Percentiles rank a stretch among this genome's conserved stretches.
phyloP scores from a whole-genome alignment of 92 coral and sea anemone species.

The Bergia sp. region DNA sequence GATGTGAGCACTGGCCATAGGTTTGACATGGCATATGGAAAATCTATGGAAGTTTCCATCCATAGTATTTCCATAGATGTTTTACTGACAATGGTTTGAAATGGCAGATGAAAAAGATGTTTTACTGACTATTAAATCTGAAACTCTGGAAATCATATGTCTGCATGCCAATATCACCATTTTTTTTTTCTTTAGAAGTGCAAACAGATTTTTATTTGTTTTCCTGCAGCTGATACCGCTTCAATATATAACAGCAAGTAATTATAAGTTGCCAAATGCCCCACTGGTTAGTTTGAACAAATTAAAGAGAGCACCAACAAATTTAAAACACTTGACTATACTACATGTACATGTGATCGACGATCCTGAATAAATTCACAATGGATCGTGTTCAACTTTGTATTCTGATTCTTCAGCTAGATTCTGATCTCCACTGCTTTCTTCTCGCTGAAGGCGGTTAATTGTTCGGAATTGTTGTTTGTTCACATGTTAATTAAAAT shows the following conservation, averaged over 20 bases:
- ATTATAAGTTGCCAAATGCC: background rate
- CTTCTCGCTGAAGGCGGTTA: too few relatives aligned
- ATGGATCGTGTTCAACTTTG: background rate
- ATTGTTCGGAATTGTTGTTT: too few relatives aligned
- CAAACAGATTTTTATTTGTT: constrained; percentile 22
- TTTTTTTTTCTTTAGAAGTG: constrained; percentile 32
- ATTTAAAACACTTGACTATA: background rate
- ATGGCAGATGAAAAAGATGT: too few relatives aligned
- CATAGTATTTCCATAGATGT: too few relatives aligned
- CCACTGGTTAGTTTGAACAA: background rate
- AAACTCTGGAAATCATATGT: too few relatives aligned
- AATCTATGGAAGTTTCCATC: too few relatives aligned
- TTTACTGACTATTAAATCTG: too few relatives aligned
- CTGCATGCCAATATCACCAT: background rate
- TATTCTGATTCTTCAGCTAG: background rate
- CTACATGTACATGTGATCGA: background rate
- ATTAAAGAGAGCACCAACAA: background rate
- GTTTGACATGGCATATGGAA: too few relatives aligned
- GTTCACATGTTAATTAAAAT: too few relatives aligned
- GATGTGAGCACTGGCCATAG: too few relatives aligned
- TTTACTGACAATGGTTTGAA: too few relatives aligned
- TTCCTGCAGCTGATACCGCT: constrained; percentile 53
- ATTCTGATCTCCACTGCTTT: background rate
- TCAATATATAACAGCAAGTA: constrained; percentile 39
- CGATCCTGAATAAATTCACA: background rate